A percentile compares a stretch with the other conserved stretches of the same genome.
Evolutionary conservation across 2,888 invertebrate species (phyloP).

Genomic region (Ophraella communa): DNA sequence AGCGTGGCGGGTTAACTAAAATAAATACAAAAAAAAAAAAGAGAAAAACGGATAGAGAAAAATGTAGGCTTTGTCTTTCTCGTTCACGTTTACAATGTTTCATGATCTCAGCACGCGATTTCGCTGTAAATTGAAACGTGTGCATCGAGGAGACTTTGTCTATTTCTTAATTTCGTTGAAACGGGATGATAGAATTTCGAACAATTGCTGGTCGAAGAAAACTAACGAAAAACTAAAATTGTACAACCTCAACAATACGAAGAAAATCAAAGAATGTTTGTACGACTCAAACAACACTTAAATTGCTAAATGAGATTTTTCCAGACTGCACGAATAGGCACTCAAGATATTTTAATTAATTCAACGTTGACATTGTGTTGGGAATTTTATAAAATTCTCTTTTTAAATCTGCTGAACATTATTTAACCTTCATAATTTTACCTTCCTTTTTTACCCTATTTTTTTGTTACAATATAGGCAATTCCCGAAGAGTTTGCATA

Average conservation of each 20-base stretch:
- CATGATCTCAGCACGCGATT: constrained; percentile 19
- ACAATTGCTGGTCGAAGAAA: background rate
- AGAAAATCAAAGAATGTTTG: background rate
- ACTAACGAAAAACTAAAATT: background rate
- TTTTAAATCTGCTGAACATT: too few species aligned
- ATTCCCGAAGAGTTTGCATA: too few species aligned
- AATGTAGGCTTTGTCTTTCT: constrained; percentile 7
- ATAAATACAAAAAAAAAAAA: constrained; percentile 18
- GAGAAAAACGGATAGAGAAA: background rate
- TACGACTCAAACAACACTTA: background rate
- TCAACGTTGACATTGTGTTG: too few species aligned
- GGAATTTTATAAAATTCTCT: too few species aligned
- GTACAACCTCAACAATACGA: background rate
- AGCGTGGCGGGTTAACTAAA: constrained; percentile 22
- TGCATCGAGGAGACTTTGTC: constrained; percentile 24
- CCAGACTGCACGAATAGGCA: background rate
- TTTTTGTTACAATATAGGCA: too few species aligned
- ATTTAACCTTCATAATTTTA: too few species aligned
- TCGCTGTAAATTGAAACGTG: constrained; percentile 26
- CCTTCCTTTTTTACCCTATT: too few species aligned
- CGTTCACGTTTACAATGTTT: constrained; percentile 1
- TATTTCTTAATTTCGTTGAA: constrained; percentile 22
- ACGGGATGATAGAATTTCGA: constrained; percentile 17
- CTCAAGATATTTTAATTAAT: too few species aligned
- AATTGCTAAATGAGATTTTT: background rate